phyloP scores from a whole-genome alignment of 2,888 invertebrate species.

The Chrysodeixis includens region DNA sequence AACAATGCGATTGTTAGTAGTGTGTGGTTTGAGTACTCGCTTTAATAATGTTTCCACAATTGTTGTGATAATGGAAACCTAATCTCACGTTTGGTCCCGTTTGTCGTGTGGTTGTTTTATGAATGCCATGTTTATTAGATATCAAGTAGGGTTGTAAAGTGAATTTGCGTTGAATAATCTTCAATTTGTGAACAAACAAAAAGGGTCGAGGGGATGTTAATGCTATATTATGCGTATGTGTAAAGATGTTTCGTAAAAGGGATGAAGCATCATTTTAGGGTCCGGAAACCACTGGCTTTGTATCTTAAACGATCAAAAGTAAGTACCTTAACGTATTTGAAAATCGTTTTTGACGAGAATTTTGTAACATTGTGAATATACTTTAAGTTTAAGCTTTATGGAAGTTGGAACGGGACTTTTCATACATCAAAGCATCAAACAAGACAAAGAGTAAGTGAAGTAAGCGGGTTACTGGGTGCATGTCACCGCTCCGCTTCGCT shows the following conservation, averaged over 20 bases:
- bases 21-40: constrained; percentile 39
- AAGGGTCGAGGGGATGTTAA: constrained; percentile 44
- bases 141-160: constrained; percentile 38
- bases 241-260: constrained; percentile 49
- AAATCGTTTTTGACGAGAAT: constrained; percentile 17
- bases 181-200: constrained; percentile 46
- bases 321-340: constrained; percentile 19
- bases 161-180: constrained; percentile 43
- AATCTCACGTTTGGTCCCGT: constrained; percentile 35
- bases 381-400: constrained; percentile 5
- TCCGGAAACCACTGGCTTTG: constrained; percentile 52
- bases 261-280: constrained; percentile 47
- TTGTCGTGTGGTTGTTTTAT: constrained; percentile 42
- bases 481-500: constrained; percentile 16
- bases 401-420: not conserved
- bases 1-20: constrained; percentile 20
- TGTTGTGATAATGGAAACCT: constrained; percentile 46
- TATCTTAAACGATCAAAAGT: constrained; percentile 48
- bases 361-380: constrained; percentile 23
- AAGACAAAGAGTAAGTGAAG: constrained; percentile 24
- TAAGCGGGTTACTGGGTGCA: constrained; percentile 40
- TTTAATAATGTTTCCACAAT: constrained; percentile 45
- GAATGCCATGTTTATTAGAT: constrained; percentile 41
- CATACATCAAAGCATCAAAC: not conserved
- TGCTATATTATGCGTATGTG: constrained; percentile 36